These are phyloP conservation scores for Isaurus tuberculatus DNA, from an alignment of 92 coral and sea anemone species.

Conservation along the genomic window DNA sequence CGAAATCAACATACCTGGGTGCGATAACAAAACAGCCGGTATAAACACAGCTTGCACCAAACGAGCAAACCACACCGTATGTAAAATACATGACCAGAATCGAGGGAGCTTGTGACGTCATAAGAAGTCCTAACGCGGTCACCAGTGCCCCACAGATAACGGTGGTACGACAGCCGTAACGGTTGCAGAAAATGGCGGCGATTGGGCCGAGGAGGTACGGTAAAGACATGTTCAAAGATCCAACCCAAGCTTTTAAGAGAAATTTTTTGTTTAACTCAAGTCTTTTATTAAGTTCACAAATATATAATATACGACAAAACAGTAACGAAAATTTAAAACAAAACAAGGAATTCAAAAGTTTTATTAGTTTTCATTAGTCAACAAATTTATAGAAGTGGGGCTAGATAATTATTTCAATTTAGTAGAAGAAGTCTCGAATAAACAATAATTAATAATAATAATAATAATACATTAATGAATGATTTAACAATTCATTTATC, in stretches of 20 bases:
- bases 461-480: too few species aligned
- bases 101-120: slow-evolving; percentile 46
- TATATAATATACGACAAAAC: too few species aligned
- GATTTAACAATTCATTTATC: too few species aligned
- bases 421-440: too few species aligned
- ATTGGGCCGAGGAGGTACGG: slow-evolving; percentile 24
- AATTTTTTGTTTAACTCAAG: too few species aligned
- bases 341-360: too few species aligned
- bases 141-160: slow-evolving; percentile 26
- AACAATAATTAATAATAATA: too few species aligned
- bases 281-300: too few species aligned
- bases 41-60: slow-evolving; percentile 35
- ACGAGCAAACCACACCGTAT: slow-evolving; percentile 30
- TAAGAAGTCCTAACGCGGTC: slow-evolving; percentile 21
- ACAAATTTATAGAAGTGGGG: too few species aligned
- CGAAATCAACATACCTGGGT: slow-evolving; percentile 31
- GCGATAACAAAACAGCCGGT: slow-evolving; percentile 36
- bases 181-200: slow-evolving; percentile 34
- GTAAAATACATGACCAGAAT: slow-evolving; percentile 41
- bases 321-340: too few species aligned
- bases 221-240: slow-evolving; percentile 34
- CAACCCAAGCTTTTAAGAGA: slow-evolving; percentile 31
- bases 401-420: too few species aligned
- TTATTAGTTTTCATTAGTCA: too few species aligned
- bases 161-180: slow-evolving; percentile 28